A percentile compares a stretch with the other conserved stretches of the same genome.
These are phyloP conservation scores for Calameuta idolon DNA, from an alignment of 2,888 invertebrate genomes.

Conservation along the genomic window DNA sequence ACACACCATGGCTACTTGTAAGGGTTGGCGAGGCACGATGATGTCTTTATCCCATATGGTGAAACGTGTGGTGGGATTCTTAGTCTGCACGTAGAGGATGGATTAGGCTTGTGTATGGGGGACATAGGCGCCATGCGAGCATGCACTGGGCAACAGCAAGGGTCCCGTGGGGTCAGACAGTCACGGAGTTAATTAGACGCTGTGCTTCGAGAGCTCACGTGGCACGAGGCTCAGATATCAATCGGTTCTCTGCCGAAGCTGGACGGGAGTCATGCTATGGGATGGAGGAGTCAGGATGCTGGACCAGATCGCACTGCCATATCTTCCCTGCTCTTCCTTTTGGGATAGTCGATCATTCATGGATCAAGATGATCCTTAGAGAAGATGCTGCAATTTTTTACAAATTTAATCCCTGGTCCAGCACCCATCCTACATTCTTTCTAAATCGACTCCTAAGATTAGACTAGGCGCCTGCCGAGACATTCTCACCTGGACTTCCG, in stretches of 20 bases:
- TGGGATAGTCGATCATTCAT: neutral
- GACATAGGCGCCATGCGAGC: conserved; percentile 50
- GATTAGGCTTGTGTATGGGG: conserved; percentile 31
- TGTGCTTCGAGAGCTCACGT: conserved; percentile 56
- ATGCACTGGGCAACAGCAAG: conserved; percentile 46
- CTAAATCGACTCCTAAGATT: too few relatives aligned
- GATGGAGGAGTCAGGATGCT: too few relatives aligned
- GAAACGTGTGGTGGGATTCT: conserved; percentile 18
- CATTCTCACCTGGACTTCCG: too few relatives aligned
- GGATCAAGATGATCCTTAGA: too few relatives aligned
- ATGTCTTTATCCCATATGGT: conserved; percentile 59
- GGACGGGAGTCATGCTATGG: neutral
- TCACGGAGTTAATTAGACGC: conserved; percentile 67
- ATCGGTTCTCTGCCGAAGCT: conserved; percentile 39
- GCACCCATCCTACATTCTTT: too few relatives aligned
- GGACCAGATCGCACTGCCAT: conserved; percentile 1
- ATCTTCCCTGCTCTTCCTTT: conserved; percentile 4
- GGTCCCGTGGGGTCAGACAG: conserved; percentile 61
- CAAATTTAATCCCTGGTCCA: too few relatives aligned
- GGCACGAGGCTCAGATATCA: conserved; percentile 63
- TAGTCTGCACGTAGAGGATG: conserved; percentile 30
- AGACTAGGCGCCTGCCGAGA: too few relatives aligned
- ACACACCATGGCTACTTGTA: neutral
- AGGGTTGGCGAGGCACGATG: conserved; percentile 49
- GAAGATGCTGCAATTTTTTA: neutral